Percentiles rank a stretch among this genome's conserved stretches.
Evolutionary conservation across 2,888 invertebrate genomes (phyloP).

Genomic region (Saturnia japonica): DNA sequence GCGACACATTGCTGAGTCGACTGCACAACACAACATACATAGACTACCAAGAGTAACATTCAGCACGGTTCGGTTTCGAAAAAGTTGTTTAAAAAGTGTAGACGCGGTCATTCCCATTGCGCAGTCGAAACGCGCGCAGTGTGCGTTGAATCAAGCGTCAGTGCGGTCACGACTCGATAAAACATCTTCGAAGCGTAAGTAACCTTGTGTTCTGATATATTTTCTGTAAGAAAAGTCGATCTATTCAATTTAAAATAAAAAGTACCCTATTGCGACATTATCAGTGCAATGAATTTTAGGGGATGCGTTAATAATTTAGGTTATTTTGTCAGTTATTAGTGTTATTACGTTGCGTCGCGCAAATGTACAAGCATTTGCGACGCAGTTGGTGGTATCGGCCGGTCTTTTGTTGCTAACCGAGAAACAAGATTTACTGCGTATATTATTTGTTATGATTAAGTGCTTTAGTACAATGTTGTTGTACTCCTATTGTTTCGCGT

Average conservation of each 20-base stretch:
- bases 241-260: conserved; percentile 2
- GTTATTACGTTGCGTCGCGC: conserved; percentile 66
- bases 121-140: conserved; percentile 53
- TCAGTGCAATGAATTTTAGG: neutral
- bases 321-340: conserved; percentile 68
- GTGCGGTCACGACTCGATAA: conserved; percentile 53
- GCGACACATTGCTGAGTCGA: conserved; percentile 45
- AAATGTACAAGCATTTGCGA: conserved; percentile 60
- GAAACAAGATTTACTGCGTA: conserved; percentile 66
- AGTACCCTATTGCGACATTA: neutral
- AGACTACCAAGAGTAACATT: neutral
- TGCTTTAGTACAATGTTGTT: conserved; percentile 43
- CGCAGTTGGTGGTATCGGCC: conserved; percentile 68
- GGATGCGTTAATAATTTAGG: conserved; percentile 42
- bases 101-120: conserved; percentile 56
- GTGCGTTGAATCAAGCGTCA: conserved; percentile 56
- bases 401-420: conserved; percentile 75
- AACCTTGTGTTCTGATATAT: conserved; percentile 23
- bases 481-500: conserved; percentile 24
- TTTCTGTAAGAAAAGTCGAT: neutral
- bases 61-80: conserved; percentile 37
- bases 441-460: conserved; percentile 38
- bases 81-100: conserved; percentile 55
- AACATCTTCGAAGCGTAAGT: conserved; percentile 56
- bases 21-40: neutral